Evolutionary conservation across 2,797 vertebrate species (phyloP).

Genomic region (Lycodopsis pacificus): DNA sequence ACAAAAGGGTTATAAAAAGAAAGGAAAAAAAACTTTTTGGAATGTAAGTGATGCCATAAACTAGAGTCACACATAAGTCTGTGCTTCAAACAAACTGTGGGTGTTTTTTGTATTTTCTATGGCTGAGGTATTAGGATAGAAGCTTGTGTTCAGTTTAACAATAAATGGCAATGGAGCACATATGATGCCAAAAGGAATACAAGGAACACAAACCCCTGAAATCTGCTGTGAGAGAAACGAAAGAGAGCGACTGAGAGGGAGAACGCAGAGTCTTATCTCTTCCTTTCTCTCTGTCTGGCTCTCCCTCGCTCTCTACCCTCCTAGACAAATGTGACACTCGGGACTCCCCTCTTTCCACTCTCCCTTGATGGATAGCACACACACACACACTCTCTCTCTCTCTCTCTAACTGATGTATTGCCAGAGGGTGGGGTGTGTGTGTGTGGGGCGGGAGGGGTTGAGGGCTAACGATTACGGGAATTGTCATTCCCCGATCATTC

Average conservation of each 20-base stretch:
- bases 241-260: constrained; percentile 2
- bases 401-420: constrained; percentile 59
- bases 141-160: constrained; percentile 35
- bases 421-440: constrained; percentile 44
- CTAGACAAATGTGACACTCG: constrained; percentile 76
- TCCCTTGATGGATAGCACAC: constrained; percentile 71
- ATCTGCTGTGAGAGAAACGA: constrained; percentile 22
- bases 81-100: constrained; percentile 12
- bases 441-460: constrained; percentile 22
- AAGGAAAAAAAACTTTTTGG: background rate
- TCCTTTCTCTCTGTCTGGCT: constrained; percentile 12
- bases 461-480: constrained; percentile 75
- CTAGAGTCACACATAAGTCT: background rate
- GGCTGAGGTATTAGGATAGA: constrained; percentile 15
- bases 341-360: constrained; percentile 73
- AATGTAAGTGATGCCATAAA: background rate
- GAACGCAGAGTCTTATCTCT: constrained; percentile 18
- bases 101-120: background rate
- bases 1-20: background rate
- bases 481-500: constrained; percentile 77
- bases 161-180: constrained; percentile 18
- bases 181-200: constrained; percentile 17
- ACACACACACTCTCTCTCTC: background rate
- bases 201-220: constrained; percentile 19
- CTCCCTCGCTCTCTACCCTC: constrained; percentile 28